Evolutionary conservation across 2,888 invertebrate genomes (phyloP).

Genomic region (Disparrhopalites patrizii): DNA sequence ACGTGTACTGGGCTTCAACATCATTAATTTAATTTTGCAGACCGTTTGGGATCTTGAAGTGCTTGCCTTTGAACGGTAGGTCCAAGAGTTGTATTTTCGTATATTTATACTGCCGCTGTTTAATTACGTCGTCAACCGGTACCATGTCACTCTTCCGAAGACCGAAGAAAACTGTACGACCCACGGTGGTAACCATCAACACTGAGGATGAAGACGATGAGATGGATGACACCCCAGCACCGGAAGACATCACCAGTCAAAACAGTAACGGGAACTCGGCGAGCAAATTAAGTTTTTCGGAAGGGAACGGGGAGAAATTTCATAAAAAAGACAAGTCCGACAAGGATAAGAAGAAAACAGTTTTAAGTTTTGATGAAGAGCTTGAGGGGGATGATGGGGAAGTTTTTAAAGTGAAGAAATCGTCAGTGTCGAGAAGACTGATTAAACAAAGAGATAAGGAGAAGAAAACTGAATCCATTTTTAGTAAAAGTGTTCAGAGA

Average conservation of each 20-base stretch:
- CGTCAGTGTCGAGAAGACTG: slow-evolving; percentile 84
- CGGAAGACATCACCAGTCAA: background rate
- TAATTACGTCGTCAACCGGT: too few species aligned
- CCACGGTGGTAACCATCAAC: slow-evolving; percentile 41
- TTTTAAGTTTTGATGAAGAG: slow-evolving; percentile 43
- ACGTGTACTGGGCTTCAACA: too few species aligned
- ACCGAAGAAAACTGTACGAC: slow-evolving; percentile 45
- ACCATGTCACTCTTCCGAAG: slow-evolving; percentile 42
- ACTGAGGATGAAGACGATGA: slow-evolving; percentile 38
- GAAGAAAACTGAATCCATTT: slow-evolving; percentile 55
- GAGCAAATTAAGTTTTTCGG: background rate
- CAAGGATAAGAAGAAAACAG: slow-evolving; percentile 21
- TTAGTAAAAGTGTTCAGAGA: background rate
- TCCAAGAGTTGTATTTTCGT: too few species aligned
- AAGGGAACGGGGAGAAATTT: background rate
- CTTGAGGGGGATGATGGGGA: slow-evolving; percentile 72
- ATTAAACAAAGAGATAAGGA: slow-evolving; percentile 80
- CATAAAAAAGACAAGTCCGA: slow-evolving; percentile 16
- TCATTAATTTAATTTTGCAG: too few species aligned
- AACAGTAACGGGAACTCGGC: background rate
- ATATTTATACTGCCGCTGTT: too few species aligned
- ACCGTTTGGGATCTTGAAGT: too few species aligned
- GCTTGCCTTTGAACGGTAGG: too few species aligned
- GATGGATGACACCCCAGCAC: slow-evolving; percentile 42
- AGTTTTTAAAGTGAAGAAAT: slow-evolving; percentile 92